Evolutionary conservation across 2,113 vertebrate genomes (phyloP), one percentile per base, ranked within the genome.

Genomic region (Collichthys lucidus): DNA sequence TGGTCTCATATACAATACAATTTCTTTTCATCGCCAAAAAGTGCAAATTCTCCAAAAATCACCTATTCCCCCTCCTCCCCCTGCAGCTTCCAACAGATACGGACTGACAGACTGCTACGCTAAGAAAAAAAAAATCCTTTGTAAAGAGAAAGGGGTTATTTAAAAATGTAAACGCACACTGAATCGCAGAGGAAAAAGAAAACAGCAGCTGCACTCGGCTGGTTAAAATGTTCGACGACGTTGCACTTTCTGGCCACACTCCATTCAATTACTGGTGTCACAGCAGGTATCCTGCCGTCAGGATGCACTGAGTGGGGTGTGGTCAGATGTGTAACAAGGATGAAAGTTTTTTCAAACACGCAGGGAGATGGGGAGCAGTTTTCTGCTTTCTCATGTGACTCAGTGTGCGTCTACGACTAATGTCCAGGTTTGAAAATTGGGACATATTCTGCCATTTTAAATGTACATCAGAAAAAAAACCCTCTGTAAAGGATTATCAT

Each of bases 1-100:
- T 95, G 94, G 95, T 95, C 95, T 94, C 95, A 90, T 93, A 90
- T 94, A 95, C 94, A 94, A 92, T 91, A 92, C 89, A 92, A 91
- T 93, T 93, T 94, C 73, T 94, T 93, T 94, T 94, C 84, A 76
- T 93, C 83, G 82, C 92, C 93, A 95, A 94, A 92, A 96, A 96
- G 95, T 96, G 95, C 94, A 95, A 95, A 94, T 94, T 94, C 89
- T 93, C 91, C 88, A 82, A 87, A 82, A 88, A 90, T 83, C 89
- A 83, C 84, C 73, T 49, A 86, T 72, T 85, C n/a, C 56, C 82
- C 79, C 85, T 71, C 93, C 89, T 83, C 77, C 89, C 35, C 93
- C 89, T 83, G 77, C 89, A 93, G 90, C 89, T 92, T 91, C 64
- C 86, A 90, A 91, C 80, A 94, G 78, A 90, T 77, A 85, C 66